Percentiles rank a stretch among this genome's conserved stretches.
Evolutionary conservation across 1,140 invertebrate species (phyloP).

Genomic region (Heterodera carotae): DNA sequence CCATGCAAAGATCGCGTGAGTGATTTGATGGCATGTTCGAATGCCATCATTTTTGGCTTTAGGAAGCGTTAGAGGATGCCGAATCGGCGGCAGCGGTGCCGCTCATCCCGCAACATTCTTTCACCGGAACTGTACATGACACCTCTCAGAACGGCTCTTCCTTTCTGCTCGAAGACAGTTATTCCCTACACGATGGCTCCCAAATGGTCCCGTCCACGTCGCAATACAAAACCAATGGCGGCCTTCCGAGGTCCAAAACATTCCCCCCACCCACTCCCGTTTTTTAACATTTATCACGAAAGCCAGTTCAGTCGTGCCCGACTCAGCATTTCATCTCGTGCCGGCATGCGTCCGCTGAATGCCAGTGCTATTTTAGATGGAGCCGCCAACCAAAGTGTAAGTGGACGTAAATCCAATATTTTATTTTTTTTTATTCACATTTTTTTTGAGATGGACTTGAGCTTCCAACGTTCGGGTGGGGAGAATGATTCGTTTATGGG

Average conservation of each 20-base stretch:
- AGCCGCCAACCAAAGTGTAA: conserved; percentile 34
- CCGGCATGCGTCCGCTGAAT: conserved; percentile 48
- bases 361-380: conserved; percentile 28
- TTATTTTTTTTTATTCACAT: background rate
- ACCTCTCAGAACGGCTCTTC: conserved; percentile 21
- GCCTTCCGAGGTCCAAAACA: conserved; percentile 19
- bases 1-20: conserved; percentile 43
- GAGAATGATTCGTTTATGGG: conserved; percentile 9
- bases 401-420: background rate
- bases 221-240: background rate
- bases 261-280: background rate
- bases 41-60: conserved; percentile 32
- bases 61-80: conserved; percentile 38
- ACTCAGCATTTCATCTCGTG: conserved; percentile 40
- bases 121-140: background rate
- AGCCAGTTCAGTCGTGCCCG: conserved; percentile 44
- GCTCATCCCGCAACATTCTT: conserved; percentile 13
- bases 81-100: background rate
- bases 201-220: conserved; percentile 27
- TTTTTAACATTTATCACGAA: too few species aligned
- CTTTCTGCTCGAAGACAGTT: conserved; percentile 9
- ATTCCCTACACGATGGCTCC: conserved; percentile 15
- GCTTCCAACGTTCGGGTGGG: conserved; percentile 9
- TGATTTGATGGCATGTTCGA: background rate
- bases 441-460: background rate